Evolutionary conservation across 2,113 vertebrate species (phyloP).

Genomic region (Crocuta crocuta): DNA sequence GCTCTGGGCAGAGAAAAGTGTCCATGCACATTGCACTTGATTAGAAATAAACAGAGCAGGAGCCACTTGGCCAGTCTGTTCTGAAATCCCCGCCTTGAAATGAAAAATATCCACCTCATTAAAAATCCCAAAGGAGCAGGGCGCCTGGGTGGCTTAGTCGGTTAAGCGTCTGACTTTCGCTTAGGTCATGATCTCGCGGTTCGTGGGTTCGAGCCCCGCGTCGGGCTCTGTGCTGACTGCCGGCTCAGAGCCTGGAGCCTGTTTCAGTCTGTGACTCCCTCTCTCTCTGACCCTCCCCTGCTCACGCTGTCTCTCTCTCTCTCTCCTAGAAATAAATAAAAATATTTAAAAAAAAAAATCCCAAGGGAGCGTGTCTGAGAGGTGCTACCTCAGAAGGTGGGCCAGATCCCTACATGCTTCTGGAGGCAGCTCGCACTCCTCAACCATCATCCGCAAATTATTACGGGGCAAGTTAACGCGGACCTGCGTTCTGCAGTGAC

Average conservation of each 20-base stretch:
- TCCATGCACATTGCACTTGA: neutral
- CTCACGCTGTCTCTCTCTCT: too few species aligned
- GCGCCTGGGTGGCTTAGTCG: too few species aligned
- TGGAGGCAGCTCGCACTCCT: neutral
- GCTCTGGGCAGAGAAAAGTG: neutral
- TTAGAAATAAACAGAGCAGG: neutral
- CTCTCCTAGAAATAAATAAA: too few species aligned
- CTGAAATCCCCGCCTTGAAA: neutral
- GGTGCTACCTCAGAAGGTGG: fast-evolving
- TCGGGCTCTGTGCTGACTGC: too few species aligned
- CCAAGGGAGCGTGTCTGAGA: neutral
- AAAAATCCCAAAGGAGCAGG: neutral
- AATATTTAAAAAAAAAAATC: too few species aligned
- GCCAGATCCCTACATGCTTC: neutral
- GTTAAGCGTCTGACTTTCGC: too few species aligned
- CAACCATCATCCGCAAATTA: neutral
- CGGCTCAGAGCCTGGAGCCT: too few species aligned
- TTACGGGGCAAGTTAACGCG: fast-evolving
- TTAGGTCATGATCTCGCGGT: too few species aligned
- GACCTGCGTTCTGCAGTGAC: neutral
- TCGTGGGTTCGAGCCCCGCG: too few species aligned
- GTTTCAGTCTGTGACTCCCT: too few species aligned
- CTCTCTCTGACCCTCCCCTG: too few species aligned
- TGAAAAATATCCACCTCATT: neutral
- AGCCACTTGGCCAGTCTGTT: neutral